Evolutionary conservation across 2,888 invertebrate genomes (phyloP), one percentile per base, ranked within the genome.

Genomic region (Clivina fossor): DNA sequence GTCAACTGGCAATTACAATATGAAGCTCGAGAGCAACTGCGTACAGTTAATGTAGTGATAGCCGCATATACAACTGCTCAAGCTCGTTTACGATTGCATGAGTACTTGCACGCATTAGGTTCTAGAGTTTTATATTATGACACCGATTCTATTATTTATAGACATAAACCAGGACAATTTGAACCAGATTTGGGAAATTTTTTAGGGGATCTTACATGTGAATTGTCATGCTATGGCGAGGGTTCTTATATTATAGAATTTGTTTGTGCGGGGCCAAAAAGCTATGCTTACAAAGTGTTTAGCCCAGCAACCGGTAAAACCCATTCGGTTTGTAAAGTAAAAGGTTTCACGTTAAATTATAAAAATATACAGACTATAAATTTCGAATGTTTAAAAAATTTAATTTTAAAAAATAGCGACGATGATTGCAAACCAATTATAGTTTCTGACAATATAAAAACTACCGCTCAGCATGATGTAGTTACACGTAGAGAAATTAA

Each of bases 181-280:
- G 53, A 61, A 8, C 65, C 64, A 5, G 57, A 60, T 7, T 48
- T 60, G 1, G 71, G 69, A 16, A 63, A 64, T 49, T 67, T 62
- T 58, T 37, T 70, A 3, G 71, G 71, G 1, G 67, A 71, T 48
- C 53, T 71, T 49, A 71, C 69, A 1, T 64, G 70, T 58, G 71
- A 71, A 58, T 48, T 71, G 1, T 50, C 57, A 2, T 48, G 60
- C 13, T 64, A 66, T 48, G 64, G 64, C 2, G 19, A 48, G 13
- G 63, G 60, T n/a, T 59, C 61, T 22, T 66, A 62, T 41, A 68
- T 69, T 37, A 26, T 1, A 4, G 60, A 65, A 48, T 70, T 68
- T 58, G 64, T 68, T 8, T 63, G 64, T 15, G 66, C 65, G 1
- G 72, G 71, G 0, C 68, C 70, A 2, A 72, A 71, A 58, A 69